These are phyloP conservation scores for Liopterus haemorrhoidalis DNA, from an alignment of 2,888 invertebrate genomes.

Conservation along the genomic window DNA sequence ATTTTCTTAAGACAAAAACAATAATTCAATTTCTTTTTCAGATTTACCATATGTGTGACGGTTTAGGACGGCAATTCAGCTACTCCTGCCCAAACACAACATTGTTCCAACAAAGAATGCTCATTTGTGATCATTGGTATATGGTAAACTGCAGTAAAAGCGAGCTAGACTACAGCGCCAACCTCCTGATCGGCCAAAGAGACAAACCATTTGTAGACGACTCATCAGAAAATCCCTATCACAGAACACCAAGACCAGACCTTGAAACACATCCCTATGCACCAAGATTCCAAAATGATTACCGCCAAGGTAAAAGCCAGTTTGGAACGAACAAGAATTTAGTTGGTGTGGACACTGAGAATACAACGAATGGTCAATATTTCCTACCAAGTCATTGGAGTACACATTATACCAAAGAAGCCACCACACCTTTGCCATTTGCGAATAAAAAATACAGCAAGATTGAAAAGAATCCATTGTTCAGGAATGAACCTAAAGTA, in stretches of 20 bases:
- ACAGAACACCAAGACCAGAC: constrained; percentile 64
- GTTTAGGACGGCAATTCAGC: constrained; percentile 68
- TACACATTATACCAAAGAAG: constrained; percentile 41
- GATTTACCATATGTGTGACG: constrained; percentile 80
- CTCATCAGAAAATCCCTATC: constrained; percentile 56
- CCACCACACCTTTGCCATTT: constrained; percentile 23
- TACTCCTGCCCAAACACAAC: constrained; percentile 75
- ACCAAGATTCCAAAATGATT: constrained; percentile 29
- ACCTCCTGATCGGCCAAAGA: constrained; percentile 65
- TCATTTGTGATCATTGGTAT: constrained; percentile 77
- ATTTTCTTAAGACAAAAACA: neutral
- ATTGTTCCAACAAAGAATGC: constrained; percentile 73
- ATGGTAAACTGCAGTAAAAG: constrained; percentile 74
- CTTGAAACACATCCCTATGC: constrained; percentile 53
- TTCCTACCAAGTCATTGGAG: constrained; percentile 54
- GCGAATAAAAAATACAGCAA: too few relatives aligned
- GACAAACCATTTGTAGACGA: constrained; percentile 63
- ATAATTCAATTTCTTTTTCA: constrained; percentile 38
- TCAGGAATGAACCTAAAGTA: too few relatives aligned
- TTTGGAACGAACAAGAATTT: constrained; percentile 34
- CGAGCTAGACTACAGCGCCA: constrained; percentile 62
- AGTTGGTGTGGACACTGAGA: constrained; percentile 48
- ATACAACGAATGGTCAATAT: constrained; percentile 47
- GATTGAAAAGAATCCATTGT: too few relatives aligned
- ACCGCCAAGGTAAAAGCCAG: constrained; percentile 22